Evolutionary conservation across 2,113 vertebrate genomes (phyloP), one percentile per base, ranked within the genome.

Genomic region (Coreoperca whiteheadi): DNA sequence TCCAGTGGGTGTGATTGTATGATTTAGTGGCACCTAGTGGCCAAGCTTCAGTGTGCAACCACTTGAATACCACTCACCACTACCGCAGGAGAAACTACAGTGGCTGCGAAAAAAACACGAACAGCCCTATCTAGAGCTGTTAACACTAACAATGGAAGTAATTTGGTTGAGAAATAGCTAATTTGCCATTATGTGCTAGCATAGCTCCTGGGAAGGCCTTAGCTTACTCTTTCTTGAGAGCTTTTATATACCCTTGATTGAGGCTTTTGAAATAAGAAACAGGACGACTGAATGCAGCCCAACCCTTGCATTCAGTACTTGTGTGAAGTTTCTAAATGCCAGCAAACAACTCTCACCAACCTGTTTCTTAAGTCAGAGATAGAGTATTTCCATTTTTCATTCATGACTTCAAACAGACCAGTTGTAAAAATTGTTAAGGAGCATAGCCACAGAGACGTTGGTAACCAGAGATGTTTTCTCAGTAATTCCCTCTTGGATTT

Each of bases 401-500:
- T 94, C 93, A 92, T 74, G 91, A 93, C 94, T 94, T 96, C 90
- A 94, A 95, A 96, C 77, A 20, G 76, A 79, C 82, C 76, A 54
- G 56, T 93, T 88, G 85, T 93, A 85, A 94, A 89, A 93, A 86
- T 78, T 87, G 81, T 89, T 89, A 69, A 91, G 71, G 65, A 91
- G 84, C 80, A 93, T 77, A 90, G 83, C 87, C 86, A 84, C 89
- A 87, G 87, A 94, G 90, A 90, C 57, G 69, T 63, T 80, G 87
- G 92, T 93, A 94, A 95, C 89, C 83, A 89, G 90, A 94, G 90
- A 94, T 95, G 94, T 96, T 95, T 94, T 94, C 87, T 80, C 92
- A 90, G 90, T 74, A 83, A 88, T 86, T 94, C 91, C 81, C 86
- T 75, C 70, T 75, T 89, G 83, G 82, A 84, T 89, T 89, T 78